Evolutionary conservation across 2,113 vertebrate species (phyloP).

Genomic region (Furnarius figulus): DNA sequence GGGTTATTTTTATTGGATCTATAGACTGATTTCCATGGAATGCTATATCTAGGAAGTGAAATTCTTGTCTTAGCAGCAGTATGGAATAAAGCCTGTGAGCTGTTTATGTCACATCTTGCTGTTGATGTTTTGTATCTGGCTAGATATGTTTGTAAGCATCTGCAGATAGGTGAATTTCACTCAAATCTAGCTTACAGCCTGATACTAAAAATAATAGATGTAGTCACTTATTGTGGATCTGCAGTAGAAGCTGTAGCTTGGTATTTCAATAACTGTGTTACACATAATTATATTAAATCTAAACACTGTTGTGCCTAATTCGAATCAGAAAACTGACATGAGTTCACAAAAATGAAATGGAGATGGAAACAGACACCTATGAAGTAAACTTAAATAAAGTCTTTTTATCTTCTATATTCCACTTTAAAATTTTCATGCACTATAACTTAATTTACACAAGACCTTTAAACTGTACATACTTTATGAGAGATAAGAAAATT

Average conservation of each 20-base stretch:
- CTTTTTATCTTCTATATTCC: neutral
- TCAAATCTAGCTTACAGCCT: neutral
- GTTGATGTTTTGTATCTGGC: neutral
- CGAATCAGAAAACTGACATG: neutral
- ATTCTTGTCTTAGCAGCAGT: neutral
- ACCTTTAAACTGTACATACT: neutral
- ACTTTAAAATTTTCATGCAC: neutral
- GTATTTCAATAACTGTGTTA: neutral
- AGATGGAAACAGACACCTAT: neutral
- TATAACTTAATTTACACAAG: neutral
- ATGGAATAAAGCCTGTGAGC: neutral
- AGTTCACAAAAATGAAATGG: neutral
- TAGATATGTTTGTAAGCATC: neutral
- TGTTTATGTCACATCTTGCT: neutral
- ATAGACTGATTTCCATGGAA: constrained; percentile 20
- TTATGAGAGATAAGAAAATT: neutral
- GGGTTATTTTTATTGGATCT: constrained; percentile 27
- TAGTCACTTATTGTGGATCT: neutral
- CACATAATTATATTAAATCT: neutral
- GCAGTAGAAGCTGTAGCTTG: neutral
- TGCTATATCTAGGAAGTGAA: neutral
- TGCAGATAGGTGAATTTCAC: neutral
- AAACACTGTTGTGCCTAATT: neutral
- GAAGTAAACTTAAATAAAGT: neutral
- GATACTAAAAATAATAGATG: neutral